Conservation (phyloP, 2,113 vertebrate genomes). For the Ochotona princeps region DNA sequence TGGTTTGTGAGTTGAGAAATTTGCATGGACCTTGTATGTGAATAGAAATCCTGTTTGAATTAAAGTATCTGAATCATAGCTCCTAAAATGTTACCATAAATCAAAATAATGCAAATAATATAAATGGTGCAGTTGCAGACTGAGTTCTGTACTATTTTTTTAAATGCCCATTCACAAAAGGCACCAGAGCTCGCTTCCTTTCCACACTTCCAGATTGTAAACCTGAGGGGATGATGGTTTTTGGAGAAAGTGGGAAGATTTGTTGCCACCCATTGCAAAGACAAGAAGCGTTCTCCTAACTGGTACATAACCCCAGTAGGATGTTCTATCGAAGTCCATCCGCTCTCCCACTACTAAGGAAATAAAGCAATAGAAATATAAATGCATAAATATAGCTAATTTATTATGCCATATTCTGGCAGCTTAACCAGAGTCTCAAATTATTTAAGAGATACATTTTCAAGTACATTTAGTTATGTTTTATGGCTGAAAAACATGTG, state of each 20-base stretch:
- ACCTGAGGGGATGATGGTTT: background rate
- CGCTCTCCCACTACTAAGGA: background rate
- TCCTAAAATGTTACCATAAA: background rate
- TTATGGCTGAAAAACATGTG: background rate
- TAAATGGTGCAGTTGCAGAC: background rate
- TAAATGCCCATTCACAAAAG: background rate
- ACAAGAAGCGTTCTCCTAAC: background rate
- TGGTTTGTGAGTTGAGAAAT: background rate
- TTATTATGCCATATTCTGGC: too few relatives aligned
- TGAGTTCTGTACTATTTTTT: background rate
- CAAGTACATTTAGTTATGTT: too few relatives aligned
- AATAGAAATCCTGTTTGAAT: too few relatives aligned
- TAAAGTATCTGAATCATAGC: background rate
- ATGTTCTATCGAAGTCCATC: background rate
- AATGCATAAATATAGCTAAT: too few relatives aligned
- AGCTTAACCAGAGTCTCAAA: too few relatives aligned
- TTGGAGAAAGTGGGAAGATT: background rate
- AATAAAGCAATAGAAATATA: background rate
- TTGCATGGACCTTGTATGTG: background rate
- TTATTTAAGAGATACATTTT: too few relatives aligned
- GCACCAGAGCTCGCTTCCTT: background rate
- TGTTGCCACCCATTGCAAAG: background rate
- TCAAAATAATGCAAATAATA: background rate
- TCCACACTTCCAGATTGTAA: background rate
- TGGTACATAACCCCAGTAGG: background rate